phyloP scores from a whole-genome alignment of 2,888 invertebrate species.

The Pristionchus exspectatus region DNA sequence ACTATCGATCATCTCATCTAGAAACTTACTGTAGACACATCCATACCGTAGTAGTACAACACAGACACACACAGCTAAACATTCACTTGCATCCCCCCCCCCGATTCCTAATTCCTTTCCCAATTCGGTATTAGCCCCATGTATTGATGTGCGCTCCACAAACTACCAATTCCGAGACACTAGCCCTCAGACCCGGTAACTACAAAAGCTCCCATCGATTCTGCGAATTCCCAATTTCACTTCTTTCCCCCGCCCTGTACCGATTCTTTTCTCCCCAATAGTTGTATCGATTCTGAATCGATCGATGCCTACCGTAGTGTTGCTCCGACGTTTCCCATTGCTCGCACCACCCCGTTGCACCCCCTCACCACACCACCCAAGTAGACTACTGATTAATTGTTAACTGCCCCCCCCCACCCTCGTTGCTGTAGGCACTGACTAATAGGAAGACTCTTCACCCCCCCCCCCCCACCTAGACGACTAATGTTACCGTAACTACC shows the following conservation, averaged over 20 bases:
- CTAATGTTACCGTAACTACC: constrained; percentile 43
- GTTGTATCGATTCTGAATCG: constrained; percentile 51
- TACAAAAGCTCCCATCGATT: constrained; percentile 23
- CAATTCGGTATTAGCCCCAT: constrained; percentile 26
- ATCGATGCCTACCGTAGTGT: constrained; percentile 46
- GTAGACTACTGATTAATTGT: constrained; percentile 13
- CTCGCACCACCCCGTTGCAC: constrained; percentile 5
- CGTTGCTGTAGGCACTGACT: constrained; percentile 34
- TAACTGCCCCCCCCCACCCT: not conserved
- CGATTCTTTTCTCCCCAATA: not conserved
- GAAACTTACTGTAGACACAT: constrained; percentile 12
- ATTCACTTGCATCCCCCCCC: constrained; percentile 27
- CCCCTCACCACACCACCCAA: constrained; percentile 24
- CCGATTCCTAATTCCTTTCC: not conserved
- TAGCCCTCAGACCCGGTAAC: not conserved
- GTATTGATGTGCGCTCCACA: constrained; percentile 4
- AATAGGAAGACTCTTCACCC: not conserved
- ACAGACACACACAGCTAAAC: not conserved
- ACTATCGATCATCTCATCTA: constrained; percentile 46
- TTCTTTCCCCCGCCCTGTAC: not conserved
- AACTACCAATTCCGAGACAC: not conserved
- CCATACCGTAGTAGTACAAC: too few species aligned
- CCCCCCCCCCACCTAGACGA: not conserved
- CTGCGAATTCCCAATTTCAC: constrained; percentile 39
- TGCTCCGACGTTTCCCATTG: constrained; percentile 15